Evolutionary conservation across 2,888 invertebrate genomes (phyloP).

Genomic region (Smittia sp.): DNA sequence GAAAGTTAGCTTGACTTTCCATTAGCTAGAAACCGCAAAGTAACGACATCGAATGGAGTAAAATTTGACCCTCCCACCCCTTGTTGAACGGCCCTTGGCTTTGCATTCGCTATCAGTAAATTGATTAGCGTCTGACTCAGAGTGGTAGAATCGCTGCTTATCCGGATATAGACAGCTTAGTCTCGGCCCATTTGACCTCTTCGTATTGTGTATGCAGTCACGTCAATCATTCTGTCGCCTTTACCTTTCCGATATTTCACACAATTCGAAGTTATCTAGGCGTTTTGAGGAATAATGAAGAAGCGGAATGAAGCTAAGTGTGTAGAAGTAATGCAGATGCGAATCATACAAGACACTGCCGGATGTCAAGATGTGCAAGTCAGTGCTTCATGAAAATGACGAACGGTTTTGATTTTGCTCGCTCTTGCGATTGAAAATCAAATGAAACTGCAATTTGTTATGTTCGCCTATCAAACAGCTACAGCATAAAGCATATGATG

Average conservation of each 20-base stretch:
- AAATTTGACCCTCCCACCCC: too few relatives aligned
- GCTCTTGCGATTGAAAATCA: neutral
- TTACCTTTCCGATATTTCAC: neutral
- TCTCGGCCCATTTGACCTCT: neutral
- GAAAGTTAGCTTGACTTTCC: too few relatives aligned
- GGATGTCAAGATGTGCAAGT: slow-evolving; percentile 21
- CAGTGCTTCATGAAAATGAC: slow-evolving; percentile 16
- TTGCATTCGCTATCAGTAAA: too few relatives aligned
- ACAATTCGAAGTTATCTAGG: neutral
- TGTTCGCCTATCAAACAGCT: slow-evolving; percentile 1
- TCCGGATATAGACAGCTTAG: too few relatives aligned
- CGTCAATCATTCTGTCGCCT: neutral
- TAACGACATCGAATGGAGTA: too few relatives aligned
- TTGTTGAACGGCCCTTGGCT: too few relatives aligned
- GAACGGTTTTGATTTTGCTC: neutral
- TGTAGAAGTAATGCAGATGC: slow-evolving; percentile 6
- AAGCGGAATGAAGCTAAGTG: neutral
- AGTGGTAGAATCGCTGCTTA: too few relatives aligned
- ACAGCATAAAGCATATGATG: neutral
- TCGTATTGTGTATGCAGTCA: neutral
- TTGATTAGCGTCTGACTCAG: too few relatives aligned
- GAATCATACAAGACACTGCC: neutral
- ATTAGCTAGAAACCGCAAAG: too few relatives aligned
- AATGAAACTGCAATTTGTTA: slow-evolving; percentile 27
- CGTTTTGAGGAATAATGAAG: neutral